A percentile compares a stretch with the other conserved stretches of the same genome.
These are phyloP conservation scores for Crocallis elinguaria DNA, from an alignment of 2,888 invertebrate genomes.

Conservation along the genomic window DNA sequence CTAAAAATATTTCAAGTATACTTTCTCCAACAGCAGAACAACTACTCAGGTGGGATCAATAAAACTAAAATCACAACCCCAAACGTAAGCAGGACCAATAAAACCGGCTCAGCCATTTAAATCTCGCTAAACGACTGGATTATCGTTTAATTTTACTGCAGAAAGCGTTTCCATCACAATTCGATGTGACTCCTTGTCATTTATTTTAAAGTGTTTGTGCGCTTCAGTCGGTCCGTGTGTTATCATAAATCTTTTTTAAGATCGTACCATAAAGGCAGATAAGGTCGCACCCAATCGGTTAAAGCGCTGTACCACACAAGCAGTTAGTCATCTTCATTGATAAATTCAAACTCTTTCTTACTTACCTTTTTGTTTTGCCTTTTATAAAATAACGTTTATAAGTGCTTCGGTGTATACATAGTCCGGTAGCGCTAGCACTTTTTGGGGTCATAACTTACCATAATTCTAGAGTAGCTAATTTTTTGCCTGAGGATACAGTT, in stretches of 20 bases:
- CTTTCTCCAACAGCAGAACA: conserved; percentile 45
- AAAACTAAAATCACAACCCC: conserved; percentile 65
- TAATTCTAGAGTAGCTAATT: too few relatives aligned
- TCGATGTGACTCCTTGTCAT: conserved; percentile 83
- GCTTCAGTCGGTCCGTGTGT: conserved; percentile 72
- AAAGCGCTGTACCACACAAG: conserved; percentile 17
- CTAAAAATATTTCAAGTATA: too few relatives aligned
- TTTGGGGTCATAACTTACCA: too few relatives aligned
- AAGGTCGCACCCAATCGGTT: conserved; percentile 81
- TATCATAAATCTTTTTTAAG: conserved; percentile 85
- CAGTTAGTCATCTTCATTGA: conserved; percentile 8
- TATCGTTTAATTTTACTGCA: conserved; percentile 85
- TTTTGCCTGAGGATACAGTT: too few relatives aligned
- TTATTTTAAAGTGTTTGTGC: conserved; percentile 83
- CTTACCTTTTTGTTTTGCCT: too few relatives aligned
- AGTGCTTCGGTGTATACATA: too few relatives aligned
- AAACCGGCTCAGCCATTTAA: conserved; percentile 78
- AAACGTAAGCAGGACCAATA: conserved; percentile 72
- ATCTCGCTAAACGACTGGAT: conserved; percentile 81
- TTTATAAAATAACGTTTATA: too few relatives aligned
- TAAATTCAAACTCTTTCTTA: neutral
- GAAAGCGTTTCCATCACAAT: conserved; percentile 84
- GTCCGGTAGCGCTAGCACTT: too few relatives aligned
- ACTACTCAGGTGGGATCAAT: conserved; percentile 54
- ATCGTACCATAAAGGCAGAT: conserved; percentile 82